Base-by-base conservation (phyloP, 1,140 invertebrate species). In the Arctopsyche grandis region DNA sequence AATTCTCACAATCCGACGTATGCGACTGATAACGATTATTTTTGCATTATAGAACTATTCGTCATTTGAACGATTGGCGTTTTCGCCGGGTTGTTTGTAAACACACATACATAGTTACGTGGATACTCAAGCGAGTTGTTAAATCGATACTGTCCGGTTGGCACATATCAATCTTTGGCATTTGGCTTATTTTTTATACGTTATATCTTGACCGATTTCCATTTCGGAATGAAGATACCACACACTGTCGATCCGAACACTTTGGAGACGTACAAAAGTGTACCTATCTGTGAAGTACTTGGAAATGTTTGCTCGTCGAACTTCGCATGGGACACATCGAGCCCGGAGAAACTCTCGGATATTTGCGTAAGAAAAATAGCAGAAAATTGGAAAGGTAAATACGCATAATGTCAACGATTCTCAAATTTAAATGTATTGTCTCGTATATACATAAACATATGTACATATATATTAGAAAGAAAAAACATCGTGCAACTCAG, bases 221-320 rank as follows among this genome's bases (percentile, higher is more conserved):
- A n/a, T n/a, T n/a, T n/a, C n/a, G n/a, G n/a, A 16, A 81, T 81
- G 80, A 78, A 76, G 46, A 74, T 81, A 19, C 76, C 80, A 14
- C 44, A 56, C 14, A 75, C 70, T 14, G 70, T 81, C 0, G 77
- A 78, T 74, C n/a, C 16, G 9, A 78, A 81, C 58, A 75, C 66
- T 52, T 75, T 70, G 9, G 52, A 66, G 22, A 73, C 66, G 46
- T 79, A 79, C 71, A 71, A 48, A 22, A 48, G 79, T 43, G 44
- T 58, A 10, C 46, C 19, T 1, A 9, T 38, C 1, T 58, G 19
- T 21, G 19, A 56, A 63, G 22, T 3, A 46, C 71, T 38, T 19
- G 16, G 44, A 14, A 46, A 46, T n/a, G 24, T 46, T 48, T 74
- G 80, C 43, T 44, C 70, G 14, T 29, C 60, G 12, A 56, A 81